Base-by-base conservation (phyloP, 2,797 vertebrate genomes). In the Argya squamiceps region DNA sequence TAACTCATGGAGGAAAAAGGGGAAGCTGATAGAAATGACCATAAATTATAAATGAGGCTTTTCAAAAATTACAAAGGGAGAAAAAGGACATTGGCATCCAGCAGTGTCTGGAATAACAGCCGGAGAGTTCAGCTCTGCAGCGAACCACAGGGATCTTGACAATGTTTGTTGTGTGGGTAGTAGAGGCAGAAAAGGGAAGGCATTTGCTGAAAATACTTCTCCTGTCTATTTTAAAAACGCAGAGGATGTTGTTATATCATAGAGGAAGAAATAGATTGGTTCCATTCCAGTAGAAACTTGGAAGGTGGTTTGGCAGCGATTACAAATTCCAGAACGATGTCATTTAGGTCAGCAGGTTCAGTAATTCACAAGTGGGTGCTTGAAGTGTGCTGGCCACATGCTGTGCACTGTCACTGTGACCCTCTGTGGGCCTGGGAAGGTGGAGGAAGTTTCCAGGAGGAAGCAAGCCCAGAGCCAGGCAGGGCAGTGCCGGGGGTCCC, bases 11-110 rank as follows among this genome's bases (percentile, higher is more conserved):
- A 83, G 79, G 58, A 46, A 60, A 64, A 63, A 69, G 85, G 55
- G 90, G 86, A 86, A 93, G 93, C 34, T 71, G 78, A 50, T 89
- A 91, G 96, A 89, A 92, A 92, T 74, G 78, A 41, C 55, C 78
- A 47, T 97, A 43, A 97, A 97, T 96, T 93, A 94, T 96, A 96
- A 93, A 95, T 83, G 71, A 94, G 71, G 91, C 94, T 89, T 83
- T 95, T 90, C 74, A 93, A 79, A 93, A 94, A 88, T 64, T 49
- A 87, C 92, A 93, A 95, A 96, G 87, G 87, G 60, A 87, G 78
- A 50, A 89, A 52, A 96, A 80, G 96, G 96, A 87, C 94, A 74
- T 92, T 89, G 93, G 87, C 91, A 94, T 68, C 92, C 95, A 83
- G 95, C 93, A 70, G 95, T 46, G 84, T 97, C 89, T 96, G 91